Evolutionary conservation across 1,140 invertebrate species (phyloP), one percentile per base, ranked within the genome.

Genomic region (Panagrolaimus sp.): DNA sequence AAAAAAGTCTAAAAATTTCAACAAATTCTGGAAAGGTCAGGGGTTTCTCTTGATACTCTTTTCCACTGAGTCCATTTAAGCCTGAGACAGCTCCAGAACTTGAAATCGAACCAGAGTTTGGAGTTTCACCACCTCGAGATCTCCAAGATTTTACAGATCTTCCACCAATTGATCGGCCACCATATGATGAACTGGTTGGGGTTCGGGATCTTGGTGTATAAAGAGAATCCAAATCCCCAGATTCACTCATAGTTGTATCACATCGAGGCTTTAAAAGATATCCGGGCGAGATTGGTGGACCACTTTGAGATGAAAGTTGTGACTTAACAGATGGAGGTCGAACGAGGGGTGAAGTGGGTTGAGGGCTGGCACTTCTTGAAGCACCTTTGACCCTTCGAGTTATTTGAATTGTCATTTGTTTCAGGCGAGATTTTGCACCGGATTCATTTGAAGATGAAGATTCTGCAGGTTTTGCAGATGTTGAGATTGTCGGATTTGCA

Each of bases 1-100:
- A 77, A 76, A 96, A 96, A 55, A 92, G 92, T 76, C 91, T 88
- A 86, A 93, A 96, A 26, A 97, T 86, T 58, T 91, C 89, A 21
- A 93, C 89, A 71, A 76, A 75, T 84, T 96, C 92, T 73, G 90
- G 87, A 83, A 97, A 95, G 81, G 91, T 90, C 72, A 96, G 84
- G 79, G 93, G 90, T 0, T 91, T 92, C 82, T 93, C 91, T 79
- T 91, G 91, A 38, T 91, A 87, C 78, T 70, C 84, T 76, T 68
- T 81, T 64, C 74, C 83, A 38, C 68, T 79, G 46, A 72, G 71
- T 38, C 73, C 78, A 45, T 71, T 75, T n/a, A 80, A 55, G 14
- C 73, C 78, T 9, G 81, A 80, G 12, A 79, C 78, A 43, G 80
- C 78, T 24, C 81, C 81, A 62, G 77, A 83, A 46, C 68, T 73